phyloP scores from a whole-genome alignment of 2,888 invertebrate genomes.

The Protodeltote pygarga region DNA sequence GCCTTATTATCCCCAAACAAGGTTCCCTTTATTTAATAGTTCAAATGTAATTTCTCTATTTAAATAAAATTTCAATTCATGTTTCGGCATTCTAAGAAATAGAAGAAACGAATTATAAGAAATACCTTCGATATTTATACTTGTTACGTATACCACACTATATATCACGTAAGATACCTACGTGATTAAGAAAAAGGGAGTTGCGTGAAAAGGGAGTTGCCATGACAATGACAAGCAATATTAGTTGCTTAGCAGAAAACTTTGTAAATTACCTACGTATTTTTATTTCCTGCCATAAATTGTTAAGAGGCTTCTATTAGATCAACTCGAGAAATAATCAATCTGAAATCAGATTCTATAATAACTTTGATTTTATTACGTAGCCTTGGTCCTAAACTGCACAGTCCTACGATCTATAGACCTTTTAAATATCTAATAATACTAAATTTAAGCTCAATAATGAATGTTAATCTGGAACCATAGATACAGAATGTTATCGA shows the following conservation, averaged over 20 bases:
- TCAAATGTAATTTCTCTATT: too few relatives aligned
- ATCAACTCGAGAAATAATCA: too few relatives aligned
- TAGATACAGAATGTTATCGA: conserved; percentile 47
- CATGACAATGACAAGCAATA: not conserved
- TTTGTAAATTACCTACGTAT: conserved; percentile 6
- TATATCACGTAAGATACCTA: not conserved
- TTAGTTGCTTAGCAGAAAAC: not conserved
- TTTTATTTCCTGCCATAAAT: too few relatives aligned
- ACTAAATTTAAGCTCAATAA: too few relatives aligned
- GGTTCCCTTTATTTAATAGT: too few relatives aligned
- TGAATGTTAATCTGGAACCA: conserved; percentile 38
- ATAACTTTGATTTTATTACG: conserved; percentile 1
- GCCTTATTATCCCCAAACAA: too few relatives aligned
- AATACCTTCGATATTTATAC: conserved; percentile 12
- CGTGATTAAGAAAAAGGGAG: not conserved
- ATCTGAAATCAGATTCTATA: not conserved
- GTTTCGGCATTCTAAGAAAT: too few relatives aligned
- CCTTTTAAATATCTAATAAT: conserved; percentile 30
- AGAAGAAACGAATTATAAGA: too few relatives aligned
- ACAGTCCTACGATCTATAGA: conserved; percentile 15
- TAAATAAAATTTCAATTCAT: too few relatives aligned
- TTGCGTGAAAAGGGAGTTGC: not conserved
- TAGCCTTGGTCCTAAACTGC: conserved; percentile 26
- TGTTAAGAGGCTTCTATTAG: too few relatives aligned
- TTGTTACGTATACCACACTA: not conserved